Conservation (phyloP, 1,140 invertebrate species). For the Melanaphis sacchari region DNA sequence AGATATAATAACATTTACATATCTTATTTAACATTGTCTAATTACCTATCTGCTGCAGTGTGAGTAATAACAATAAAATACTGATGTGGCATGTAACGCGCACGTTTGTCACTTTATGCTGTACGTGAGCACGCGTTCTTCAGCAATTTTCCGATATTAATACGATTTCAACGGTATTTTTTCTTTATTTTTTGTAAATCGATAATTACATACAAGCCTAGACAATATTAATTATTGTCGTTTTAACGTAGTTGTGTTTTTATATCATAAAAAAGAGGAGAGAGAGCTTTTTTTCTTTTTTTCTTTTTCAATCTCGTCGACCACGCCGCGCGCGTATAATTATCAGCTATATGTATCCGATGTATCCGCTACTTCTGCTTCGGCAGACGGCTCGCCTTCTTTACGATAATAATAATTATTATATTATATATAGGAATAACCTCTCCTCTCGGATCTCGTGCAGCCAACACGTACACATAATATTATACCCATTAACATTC, state of each 20-base stretch:
- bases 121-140: background rate
- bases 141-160: background rate
- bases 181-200: background rate
- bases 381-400: constrained; percentile 15
- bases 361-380: background rate
- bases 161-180: background rate
- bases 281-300: background rate
- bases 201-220: background rate
- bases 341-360: background rate
- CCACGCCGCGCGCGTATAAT: background rate
- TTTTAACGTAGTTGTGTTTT: background rate
- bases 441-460: background rate
- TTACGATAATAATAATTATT: constrained; percentile 22
- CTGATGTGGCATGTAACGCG: background rate
- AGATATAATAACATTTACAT: background rate
- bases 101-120: background rate
- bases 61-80: background rate
- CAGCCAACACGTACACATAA: background rate
- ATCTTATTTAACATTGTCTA: background rate
- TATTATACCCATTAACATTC: constrained; percentile 38
- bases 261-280: background rate
- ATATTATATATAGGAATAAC: background rate
- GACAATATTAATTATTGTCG: background rate
- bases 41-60: background rate
- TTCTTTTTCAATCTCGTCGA: background rate